phyloP scores from a whole-genome alignment of 1,140 invertebrate species.

The Luehdorfia chinensis region DNA sequence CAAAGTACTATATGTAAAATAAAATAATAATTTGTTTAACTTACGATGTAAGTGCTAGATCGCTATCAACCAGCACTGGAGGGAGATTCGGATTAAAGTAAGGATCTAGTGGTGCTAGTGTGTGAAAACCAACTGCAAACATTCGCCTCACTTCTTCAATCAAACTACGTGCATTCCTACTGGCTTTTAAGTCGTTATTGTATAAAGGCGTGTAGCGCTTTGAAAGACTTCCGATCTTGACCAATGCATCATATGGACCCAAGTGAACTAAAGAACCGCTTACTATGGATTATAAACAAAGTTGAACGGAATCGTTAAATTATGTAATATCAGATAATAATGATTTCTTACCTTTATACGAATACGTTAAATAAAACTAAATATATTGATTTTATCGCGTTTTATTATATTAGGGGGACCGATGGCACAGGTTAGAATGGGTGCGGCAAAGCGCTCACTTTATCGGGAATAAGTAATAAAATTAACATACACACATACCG shows the following conservation, averaged over 20 bases:
- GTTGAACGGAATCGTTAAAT: neutral
- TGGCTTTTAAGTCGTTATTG: neutral
- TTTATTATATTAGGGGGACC: no score
- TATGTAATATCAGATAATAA: no score
- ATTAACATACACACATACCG: no score
- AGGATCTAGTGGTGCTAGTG: constrained; percentile 4
- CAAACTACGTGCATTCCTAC: neutral
- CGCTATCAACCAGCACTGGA: neutral
- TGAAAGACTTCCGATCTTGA: constrained; percentile 3
- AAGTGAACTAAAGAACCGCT: neutral
- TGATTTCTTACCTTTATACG: no score
- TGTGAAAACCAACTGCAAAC: neutral
- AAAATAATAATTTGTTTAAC: no score
- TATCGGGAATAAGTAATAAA: no score
- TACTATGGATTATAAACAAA: neutral
- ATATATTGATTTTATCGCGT: no score
- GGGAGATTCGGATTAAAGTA: neutral
- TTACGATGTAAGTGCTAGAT: no score
- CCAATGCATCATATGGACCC: neutral
- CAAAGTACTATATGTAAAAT: neutral
- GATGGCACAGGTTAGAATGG: no score
- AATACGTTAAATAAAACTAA: no score
- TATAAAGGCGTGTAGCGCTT: neutral
- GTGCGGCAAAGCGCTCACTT: no score
- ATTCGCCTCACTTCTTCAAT: neutral